Evolutionary conservation across 1,140 invertebrate species (phyloP).

Genomic region (Bombus impatiens): DNA sequence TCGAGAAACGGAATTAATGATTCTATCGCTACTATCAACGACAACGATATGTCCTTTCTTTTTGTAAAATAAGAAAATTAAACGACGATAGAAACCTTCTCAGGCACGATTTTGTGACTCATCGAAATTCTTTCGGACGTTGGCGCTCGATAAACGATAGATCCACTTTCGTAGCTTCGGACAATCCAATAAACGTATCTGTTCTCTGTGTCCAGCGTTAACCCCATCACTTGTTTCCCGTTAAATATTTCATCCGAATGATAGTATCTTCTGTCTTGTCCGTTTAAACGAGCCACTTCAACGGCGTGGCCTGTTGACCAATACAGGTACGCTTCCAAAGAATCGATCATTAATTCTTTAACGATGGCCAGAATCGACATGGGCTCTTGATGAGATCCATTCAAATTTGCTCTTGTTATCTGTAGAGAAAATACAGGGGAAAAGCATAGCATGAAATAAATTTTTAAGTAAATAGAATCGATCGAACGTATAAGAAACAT

Average conservation of each 20-base stretch:
- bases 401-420: constrained; percentile 87
- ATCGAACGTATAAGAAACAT: not conserved
- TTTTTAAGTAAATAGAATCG: not conserved
- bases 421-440: constrained; percentile 67
- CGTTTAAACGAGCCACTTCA: constrained; percentile 90
- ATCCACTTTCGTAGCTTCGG: constrained; percentile 87
- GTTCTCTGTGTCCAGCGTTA: constrained; percentile 90
- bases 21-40: not conserved
- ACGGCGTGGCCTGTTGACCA: constrained; percentile 93
- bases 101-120: constrained; percentile 76
- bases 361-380: constrained; percentile 90
- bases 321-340: constrained; percentile 91
- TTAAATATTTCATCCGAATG: constrained; percentile 89
- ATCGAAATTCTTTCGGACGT: constrained; percentile 83
- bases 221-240: constrained; percentile 91
- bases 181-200: constrained; percentile 91
- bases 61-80: not conserved
- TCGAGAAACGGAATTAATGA: not conserved
- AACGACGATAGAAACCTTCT: constrained; percentile 72
- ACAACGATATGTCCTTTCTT: not conserved
- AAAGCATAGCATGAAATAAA: not conserved
- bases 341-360: constrained; percentile 91
- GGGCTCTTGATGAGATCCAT: constrained; percentile 88
- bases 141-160: constrained; percentile 86
- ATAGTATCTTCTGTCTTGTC: constrained; percentile 88